Evolutionary conservation across 2,113 vertebrate species (phyloP), one percentile per base, ranked within the genome.

Genomic region (Chaetorhynchus papuensis): DNA sequence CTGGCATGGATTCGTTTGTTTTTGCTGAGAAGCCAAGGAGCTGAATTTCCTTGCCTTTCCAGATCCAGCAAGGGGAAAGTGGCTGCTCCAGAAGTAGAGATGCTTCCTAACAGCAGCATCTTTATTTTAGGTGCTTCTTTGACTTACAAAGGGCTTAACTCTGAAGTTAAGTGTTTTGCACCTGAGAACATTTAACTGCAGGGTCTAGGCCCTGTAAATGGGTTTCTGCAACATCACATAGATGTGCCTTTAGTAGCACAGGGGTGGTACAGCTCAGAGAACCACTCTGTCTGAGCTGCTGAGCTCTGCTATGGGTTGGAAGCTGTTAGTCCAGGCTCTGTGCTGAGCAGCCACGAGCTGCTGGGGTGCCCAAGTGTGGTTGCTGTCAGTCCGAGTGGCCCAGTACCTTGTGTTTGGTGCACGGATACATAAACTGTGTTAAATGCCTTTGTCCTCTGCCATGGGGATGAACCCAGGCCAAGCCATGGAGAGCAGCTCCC

Each of bases 241-340:
- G 53, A 82, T 37, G 37, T 87, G 74, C 49, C 39, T 63, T 60
- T 41, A 47, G 53, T 39, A 79, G 61, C 30, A 64, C 14, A 42
- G 56, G 30, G 37, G 39, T 54, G 65, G 60, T 54, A 22, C 37
- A 74, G 54, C 28, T 87, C 37, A 41, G 52, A 33, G 20, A 82
- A 31, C 18, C 3, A 1, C 54, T 65, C 39, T 27, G 2, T 15
- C 47, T 0, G 1, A 81, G 33, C 56, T 81, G n/a, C 19, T 69
- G 53, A 80, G 59, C 77, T 56, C 56, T 79, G 82, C 52, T 75
- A 57, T 54, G 49, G 30, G 45, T 65, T 3, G 11, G 37, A 31
- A 49, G 56, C n/a, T 56, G 4, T 57, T 65, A 53, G 17, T 22
- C 41, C 30, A 27, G n/a, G 37, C 70, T 77, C 45, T 50, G 31